Percentiles rank a stretch among this genome's conserved stretches.
Evolutionary conservation across 92 coral and sea anemone species (phyloP).

Genomic region (Heteractis magnifica): DNA sequence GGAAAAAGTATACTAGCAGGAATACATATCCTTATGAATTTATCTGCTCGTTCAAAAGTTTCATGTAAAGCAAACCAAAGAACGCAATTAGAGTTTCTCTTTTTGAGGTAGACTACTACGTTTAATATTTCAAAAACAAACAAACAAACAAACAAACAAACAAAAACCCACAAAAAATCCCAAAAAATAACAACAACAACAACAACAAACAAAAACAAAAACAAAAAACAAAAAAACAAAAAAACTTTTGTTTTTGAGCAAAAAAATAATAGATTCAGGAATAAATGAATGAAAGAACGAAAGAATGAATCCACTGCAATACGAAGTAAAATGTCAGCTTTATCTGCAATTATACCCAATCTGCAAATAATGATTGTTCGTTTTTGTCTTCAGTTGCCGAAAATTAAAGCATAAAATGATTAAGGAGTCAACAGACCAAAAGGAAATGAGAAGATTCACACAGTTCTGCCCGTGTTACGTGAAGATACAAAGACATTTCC

Average conservation of each 20-base stretch:
- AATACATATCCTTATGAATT: too few relatives aligned
- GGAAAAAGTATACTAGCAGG: too few relatives aligned
- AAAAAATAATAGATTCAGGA: background rate
- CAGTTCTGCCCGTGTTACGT: background rate
- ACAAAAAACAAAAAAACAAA: background rate
- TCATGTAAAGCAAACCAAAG: too few relatives aligned
- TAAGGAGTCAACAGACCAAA: slow-evolving; percentile 5
- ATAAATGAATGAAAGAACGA: background rate
- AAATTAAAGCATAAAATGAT: background rate
- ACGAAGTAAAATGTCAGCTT: background rate
- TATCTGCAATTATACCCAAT: background rate
- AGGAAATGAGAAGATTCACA: background rate
- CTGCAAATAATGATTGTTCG: background rate
- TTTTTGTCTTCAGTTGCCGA: background rate
- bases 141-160: too few relatives aligned
- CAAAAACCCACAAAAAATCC: too few relatives aligned
- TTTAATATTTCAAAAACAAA: too few relatives aligned
- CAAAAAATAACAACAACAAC: too few relatives aligned
- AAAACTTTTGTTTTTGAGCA: background rate
- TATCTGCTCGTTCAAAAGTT: too few relatives aligned
- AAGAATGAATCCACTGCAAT: too few relatives aligned
- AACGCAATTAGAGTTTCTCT: too few relatives aligned
- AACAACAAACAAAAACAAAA: too few relatives aligned
- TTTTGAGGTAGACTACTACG: too few relatives aligned
- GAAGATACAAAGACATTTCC: background rate